A percentile compares a stretch with the other conserved stretches of the same genome.
These are phyloP conservation scores for Idaea aversata DNA, from an alignment of 2,888 invertebrate species.

Conservation along the genomic window DNA sequence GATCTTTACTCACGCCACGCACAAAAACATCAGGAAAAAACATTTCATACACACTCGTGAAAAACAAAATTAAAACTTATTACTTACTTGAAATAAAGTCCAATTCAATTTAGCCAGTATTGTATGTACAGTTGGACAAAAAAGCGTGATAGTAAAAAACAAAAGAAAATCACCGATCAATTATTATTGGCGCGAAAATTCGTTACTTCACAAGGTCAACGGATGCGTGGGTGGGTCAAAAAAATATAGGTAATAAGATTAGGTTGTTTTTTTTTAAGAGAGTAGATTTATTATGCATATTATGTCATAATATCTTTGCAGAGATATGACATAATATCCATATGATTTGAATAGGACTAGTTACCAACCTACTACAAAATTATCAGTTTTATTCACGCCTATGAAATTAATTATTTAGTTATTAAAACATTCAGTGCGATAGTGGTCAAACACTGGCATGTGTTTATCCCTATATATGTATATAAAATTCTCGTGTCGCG, in stretches of 20 bases:
- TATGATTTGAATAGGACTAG: neutral
- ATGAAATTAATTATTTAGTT: no score
- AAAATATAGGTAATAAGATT: slow-evolving; percentile 29
- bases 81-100: slow-evolving; percentile 6
- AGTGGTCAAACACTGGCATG: no score
- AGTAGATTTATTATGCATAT: neutral
- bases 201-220: slow-evolving; percentile 70
- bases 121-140: slow-evolving; percentile 15
- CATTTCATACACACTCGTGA: neutral
- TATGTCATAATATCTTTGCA: neutral
- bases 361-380: no score
- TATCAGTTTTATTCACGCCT: no score
- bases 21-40: slow-evolving; percentile 7
- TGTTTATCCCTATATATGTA: no score
- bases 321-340: neutral
- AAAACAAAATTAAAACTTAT: slow-evolving; percentile 3
- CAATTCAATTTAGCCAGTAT: neutral
- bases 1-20: slow-evolving; percentile 18
- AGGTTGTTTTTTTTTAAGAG: neutral
- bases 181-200: slow-evolving; percentile 61
- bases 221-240: slow-evolving; percentile 41
- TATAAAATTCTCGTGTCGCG: no score
- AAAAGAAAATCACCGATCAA: slow-evolving; percentile 50
- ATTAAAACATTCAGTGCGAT: no score
- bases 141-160: slow-evolving; percentile 23